Percentiles rank a stretch among this genome's conserved stretches.
These are phyloP conservation scores for Beaufortia kweichowensis DNA, from an alignment of 2,113 vertebrate species.

Conservation along the genomic window DNA sequence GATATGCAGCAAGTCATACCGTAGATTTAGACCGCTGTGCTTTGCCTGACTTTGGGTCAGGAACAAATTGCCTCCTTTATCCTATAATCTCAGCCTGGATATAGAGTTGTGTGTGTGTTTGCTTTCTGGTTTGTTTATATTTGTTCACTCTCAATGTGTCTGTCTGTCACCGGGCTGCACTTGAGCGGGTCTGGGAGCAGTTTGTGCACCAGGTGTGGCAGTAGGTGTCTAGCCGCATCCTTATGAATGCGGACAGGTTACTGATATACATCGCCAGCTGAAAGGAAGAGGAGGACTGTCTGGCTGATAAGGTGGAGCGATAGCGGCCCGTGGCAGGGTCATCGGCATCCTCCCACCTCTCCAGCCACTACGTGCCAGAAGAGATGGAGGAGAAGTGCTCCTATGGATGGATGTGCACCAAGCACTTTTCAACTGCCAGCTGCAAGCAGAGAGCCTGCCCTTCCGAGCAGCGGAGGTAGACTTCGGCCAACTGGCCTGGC, in stretches of 20 bases:
- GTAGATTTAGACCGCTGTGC: slow-evolving; percentile 41
- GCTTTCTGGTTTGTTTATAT: slow-evolving; percentile 26
- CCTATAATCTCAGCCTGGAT: slow-evolving; percentile 52
- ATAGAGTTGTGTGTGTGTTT: slow-evolving; percentile 49
- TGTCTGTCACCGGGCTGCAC: neutral
- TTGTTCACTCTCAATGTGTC: slow-evolving; percentile 10
- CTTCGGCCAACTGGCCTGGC: slow-evolving; percentile 41
- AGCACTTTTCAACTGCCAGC: slow-evolving; percentile 46
- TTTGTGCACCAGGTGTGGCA: slow-evolving; percentile 15
- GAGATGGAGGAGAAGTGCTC: slow-evolving; percentile 33
- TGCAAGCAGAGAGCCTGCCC: slow-evolving; percentile 34
- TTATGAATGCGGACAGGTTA: slow-evolving; percentile 28
- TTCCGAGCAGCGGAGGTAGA: slow-evolving; percentile 28
- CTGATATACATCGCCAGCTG: slow-evolving; percentile 47
- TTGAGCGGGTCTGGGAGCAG: slow-evolving; percentile 19
- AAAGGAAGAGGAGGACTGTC: slow-evolving; percentile 32
- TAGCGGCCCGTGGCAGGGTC: slow-evolving; percentile 49
- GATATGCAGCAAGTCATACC: slow-evolving; percentile 39
- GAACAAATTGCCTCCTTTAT: slow-evolving; percentile 51
- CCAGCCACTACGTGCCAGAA: slow-evolving; percentile 1
- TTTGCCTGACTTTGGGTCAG: slow-evolving; percentile 46
- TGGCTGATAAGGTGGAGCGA: slow-evolving; percentile 46
- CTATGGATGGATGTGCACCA: neutral
- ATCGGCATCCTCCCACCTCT: slow-evolving; percentile 15
- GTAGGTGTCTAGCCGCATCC: slow-evolving; percentile 37